phyloP scores from a whole-genome alignment of 2,888 invertebrate genomes.

The Pheosia gnoma region DNA sequence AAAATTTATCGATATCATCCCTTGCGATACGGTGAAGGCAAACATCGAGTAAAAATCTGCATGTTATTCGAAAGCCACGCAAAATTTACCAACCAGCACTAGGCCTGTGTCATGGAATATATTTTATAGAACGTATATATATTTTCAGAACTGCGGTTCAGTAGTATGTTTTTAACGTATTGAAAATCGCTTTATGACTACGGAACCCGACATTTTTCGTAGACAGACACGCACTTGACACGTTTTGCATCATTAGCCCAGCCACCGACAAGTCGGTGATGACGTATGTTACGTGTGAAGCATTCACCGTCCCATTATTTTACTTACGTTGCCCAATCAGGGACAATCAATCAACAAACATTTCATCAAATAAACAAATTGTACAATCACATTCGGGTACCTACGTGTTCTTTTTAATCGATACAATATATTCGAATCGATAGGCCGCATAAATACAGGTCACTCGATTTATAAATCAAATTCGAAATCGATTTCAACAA shows the following conservation, averaged over 20 bases:
- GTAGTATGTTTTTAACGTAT: too few species aligned
- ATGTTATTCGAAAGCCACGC: too few species aligned
- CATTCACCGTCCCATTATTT: neutral
- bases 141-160: too few species aligned
- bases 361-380: constrained; percentile 57
- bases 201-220: too few species aligned
- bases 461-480: constrained; percentile 81
- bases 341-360: constrained; percentile 5
- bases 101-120: too few species aligned
- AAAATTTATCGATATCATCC: too few species aligned
- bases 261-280: neutral
- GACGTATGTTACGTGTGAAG: neutral
- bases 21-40: too few species aligned
- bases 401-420: constrained; percentile 58
- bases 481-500: constrained; percentile 82
- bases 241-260: neutral
- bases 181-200: too few species aligned
- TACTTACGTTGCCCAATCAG: constrained; percentile 9
- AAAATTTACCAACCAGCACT: too few species aligned
- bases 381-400: constrained; percentile 42
- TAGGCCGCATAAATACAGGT: constrained; percentile 74
- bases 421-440: constrained; percentile 66
- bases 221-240: too few species aligned
- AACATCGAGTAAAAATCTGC: too few species aligned
- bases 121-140: too few species aligned